phyloP scores from a whole-genome alignment of 2,888 invertebrate species.

The Tuberolachnus salignus region DNA sequence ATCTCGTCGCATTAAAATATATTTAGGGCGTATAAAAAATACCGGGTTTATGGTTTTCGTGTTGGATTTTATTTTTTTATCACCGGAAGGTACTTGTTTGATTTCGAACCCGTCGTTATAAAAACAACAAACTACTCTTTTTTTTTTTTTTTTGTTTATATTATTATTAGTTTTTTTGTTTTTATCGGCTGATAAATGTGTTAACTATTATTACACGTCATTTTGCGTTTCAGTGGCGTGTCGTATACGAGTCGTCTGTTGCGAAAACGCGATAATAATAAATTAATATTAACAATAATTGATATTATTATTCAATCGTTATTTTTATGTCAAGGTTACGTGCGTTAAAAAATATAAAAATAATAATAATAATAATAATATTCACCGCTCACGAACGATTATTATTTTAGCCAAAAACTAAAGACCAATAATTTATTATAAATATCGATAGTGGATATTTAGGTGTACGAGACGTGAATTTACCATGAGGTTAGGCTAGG shows the following conservation, averaged over 20 bases:
- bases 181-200: slow-evolving; percentile 2
- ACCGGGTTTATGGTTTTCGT: too few species aligned
- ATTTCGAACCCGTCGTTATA: slow-evolving; percentile 13
- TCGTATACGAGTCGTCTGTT: background rate
- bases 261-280: background rate
- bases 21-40: too few species aligned
- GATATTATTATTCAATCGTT: slow-evolving; percentile 10
- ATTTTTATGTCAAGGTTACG: slow-evolving; percentile 30
- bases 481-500: too few species aligned
- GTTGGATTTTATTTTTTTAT: background rate
- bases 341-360: slow-evolving; percentile 16
- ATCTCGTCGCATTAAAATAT: too few species aligned
- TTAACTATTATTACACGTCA: background rate
- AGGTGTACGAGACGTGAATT: too few species aligned
- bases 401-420: too few species aligned
- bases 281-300: too few species aligned
- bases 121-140: background rate
- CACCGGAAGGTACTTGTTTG: slow-evolving; percentile 25
- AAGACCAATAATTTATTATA: too few species aligned
- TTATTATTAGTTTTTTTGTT: too few species aligned
- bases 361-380: background rate
- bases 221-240: background rate
- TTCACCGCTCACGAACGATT: too few species aligned
- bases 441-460: too few species aligned
- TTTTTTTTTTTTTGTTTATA: too few species aligned